Base-by-base conservation (phyloP, 2,888 invertebrate species). In the Ophraella communa region DNA sequence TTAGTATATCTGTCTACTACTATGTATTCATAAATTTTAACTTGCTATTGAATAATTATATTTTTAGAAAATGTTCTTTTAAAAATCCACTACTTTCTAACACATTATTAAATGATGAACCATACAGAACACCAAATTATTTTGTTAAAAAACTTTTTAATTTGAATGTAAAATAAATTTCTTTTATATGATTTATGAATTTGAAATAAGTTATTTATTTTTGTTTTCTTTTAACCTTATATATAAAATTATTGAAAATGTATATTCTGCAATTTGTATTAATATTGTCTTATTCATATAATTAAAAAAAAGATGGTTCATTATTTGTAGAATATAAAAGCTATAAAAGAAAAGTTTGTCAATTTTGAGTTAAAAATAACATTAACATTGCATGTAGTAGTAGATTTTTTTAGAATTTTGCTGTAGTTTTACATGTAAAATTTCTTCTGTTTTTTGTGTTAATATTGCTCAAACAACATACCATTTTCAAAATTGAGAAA, bases 401-500 rank as follows among this genome's bases (percentile, higher is more conserved):
- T 27, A 49, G 24, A 24, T 56, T 24, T 51, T 35, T 14, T 59
- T 33, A 17, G 23, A 39, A 49, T 49, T 27, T 24, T 49, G 27
- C 21, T 47, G 30, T 27, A 35, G 23, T 24, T 14, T 30, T 49
- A 20, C 33, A 33, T 33, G 4, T 51, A 45, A 53, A 53, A 53
- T n/a, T 49, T 61, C 47, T 21, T 55, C 62, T 62, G 62, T 62
- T 62, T 56, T 62, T 62, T 62, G 56, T 62, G 56, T 62, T 57
- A 20, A 55, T 56, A 18, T 35, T 30, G 54, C 18, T 10, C 21
- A 44, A 30, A 62, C 47, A 51, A 24, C 42, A 45, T 33, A 39
- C 39, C 8, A 39, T n/a, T 23, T 57, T 47, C 57, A 57, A 57
- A 57, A 57, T 57, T 57, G 57, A 57, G 47, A 57, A 47, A 45